These are phyloP conservation scores for Astatoreochromis straeleni DNA, from an alignment of 2,113 vertebrate species.

Conservation along the genomic window DNA sequence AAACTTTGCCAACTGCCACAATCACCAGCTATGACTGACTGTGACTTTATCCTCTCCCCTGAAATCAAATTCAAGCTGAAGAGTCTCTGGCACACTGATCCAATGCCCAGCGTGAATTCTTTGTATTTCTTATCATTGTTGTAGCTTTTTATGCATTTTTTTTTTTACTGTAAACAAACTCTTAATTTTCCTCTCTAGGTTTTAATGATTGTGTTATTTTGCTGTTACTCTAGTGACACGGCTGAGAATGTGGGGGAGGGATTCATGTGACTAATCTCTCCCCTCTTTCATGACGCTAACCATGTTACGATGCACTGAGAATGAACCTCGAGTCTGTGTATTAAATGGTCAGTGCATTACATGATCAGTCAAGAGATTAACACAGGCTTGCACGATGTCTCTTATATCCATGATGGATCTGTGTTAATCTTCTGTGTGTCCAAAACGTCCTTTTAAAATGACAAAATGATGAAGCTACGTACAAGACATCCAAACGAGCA, in stretches of 20 bases:
- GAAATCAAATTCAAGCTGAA: background rate
- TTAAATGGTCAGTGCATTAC: background rate
- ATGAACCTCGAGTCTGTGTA: background rate
- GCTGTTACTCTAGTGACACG: background rate
- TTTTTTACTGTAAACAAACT: background rate
- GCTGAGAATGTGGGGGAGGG: background rate
- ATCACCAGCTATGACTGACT: background rate
- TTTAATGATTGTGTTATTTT: background rate
- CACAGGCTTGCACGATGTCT: background rate
- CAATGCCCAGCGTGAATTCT: background rate
- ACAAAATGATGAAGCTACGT: background rate
- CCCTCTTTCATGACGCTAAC: background rate
- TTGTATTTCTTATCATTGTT: background rate
- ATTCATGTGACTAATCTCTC: background rate
- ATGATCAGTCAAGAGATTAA: background rate
- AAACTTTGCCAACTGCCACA: background rate
- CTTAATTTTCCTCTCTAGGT: background rate
- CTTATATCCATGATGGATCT: background rate
- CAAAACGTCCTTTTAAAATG: background rate
- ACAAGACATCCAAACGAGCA: background rate
- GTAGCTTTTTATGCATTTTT: background rate
- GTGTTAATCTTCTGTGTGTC: background rate
- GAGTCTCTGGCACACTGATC: background rate
- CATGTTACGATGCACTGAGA: background rate
- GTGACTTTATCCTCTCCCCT: background rate